Conservation (phyloP, 2,797 vertebrate species). For the Protosalanx chinensis region DNA sequence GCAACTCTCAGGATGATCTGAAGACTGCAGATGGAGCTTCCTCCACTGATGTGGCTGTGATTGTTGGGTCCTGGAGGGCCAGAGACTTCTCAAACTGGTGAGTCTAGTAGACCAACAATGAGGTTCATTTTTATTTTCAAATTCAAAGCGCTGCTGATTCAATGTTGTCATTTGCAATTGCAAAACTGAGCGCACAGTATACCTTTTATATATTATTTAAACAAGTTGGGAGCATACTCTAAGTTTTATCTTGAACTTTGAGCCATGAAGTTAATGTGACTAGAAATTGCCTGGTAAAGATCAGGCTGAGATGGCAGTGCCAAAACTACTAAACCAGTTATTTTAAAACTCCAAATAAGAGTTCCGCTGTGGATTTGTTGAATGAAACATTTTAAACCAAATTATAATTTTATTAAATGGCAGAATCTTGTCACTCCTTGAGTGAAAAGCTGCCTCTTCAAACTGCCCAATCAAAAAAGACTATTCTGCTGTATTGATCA, state of each 20-base stretch:
- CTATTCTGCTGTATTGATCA: not conserved
- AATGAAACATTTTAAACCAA: conserved; percentile 66
- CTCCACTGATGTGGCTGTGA: conserved; percentile 40
- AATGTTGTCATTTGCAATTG: not conserved
- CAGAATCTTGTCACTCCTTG: conserved; percentile 70
- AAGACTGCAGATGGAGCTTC: conserved; percentile 48
- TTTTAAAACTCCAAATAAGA: conserved; percentile 65
- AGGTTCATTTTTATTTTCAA: too few species aligned
- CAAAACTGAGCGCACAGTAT: too few species aligned
- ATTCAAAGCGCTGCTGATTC: not conserved
- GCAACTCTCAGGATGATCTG: conserved; percentile 64
- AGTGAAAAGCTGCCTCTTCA: not conserved
- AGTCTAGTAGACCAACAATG: conserved; percentile 40
- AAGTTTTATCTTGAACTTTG: conserved; percentile 34
- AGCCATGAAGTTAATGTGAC: conserved; percentile 22
- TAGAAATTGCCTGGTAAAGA: conserved; percentile 15
- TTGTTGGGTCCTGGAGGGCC: conserved; percentile 68
- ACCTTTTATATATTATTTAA: too few species aligned
- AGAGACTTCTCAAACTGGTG: conserved; percentile 76
- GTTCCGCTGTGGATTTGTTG: conserved; percentile 62
- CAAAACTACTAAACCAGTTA: conserved; percentile 58
- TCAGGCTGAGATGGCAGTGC: conserved; percentile 50
- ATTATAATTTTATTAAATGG: conserved; percentile 47
- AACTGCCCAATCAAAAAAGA: not conserved
- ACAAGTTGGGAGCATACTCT: not conserved